These are phyloP conservation scores for Caenorhabditis panamensis DNA, from an alignment of 2,888 invertebrate species.

Conservation along the genomic window DNA sequence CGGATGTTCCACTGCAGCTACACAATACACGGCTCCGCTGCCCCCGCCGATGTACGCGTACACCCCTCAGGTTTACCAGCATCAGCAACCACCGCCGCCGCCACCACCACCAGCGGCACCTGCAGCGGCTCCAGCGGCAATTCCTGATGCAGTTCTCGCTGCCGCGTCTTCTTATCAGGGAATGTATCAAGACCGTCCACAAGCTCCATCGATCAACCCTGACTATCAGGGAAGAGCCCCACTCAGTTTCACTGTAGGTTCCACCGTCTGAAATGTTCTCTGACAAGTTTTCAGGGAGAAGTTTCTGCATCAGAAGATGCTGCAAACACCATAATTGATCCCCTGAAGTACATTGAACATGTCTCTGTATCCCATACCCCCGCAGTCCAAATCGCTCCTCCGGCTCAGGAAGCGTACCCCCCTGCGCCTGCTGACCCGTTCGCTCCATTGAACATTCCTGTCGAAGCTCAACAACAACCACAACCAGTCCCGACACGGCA, in stretches of 20 bases:
- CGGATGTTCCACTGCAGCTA: constrained; percentile 22
- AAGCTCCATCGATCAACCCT: constrained; percentile 47
- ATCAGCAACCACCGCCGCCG: constrained; percentile 32
- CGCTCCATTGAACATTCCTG: not conserved
- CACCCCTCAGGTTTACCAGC: constrained; percentile 43
- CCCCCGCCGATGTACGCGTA: constrained; percentile 36
- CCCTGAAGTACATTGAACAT: constrained; percentile 56
- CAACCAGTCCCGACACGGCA: constrained; percentile 5
- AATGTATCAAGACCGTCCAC: constrained; percentile 50
- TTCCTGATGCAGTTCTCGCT: constrained; percentile 11
- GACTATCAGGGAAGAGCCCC: constrained; percentile 56
- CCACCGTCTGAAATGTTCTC: not conserved
- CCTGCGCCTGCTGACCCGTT: constrained; percentile 41
- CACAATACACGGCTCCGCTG: constrained; percentile 41
- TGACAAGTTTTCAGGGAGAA: constrained; percentile 34
- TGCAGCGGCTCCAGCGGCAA: constrained; percentile 15
- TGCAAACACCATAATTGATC: constrained; percentile 42
- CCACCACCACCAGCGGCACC: constrained; percentile 20
- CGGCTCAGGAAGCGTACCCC: constrained; percentile 36
- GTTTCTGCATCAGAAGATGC: constrained; percentile 26
- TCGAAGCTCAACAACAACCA: not conserved
- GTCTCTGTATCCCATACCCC: constrained; percentile 55
- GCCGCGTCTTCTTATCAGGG: constrained; percentile 47
- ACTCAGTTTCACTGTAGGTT: constrained; percentile 35
- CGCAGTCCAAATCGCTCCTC: constrained; percentile 21